A percentile compares a stretch with the other conserved stretches of the same genome.
These are phyloP conservation scores for Caenorhabditis parvicauda DNA, from an alignment of 2,888 invertebrate species.

Conservation along the genomic window DNA sequence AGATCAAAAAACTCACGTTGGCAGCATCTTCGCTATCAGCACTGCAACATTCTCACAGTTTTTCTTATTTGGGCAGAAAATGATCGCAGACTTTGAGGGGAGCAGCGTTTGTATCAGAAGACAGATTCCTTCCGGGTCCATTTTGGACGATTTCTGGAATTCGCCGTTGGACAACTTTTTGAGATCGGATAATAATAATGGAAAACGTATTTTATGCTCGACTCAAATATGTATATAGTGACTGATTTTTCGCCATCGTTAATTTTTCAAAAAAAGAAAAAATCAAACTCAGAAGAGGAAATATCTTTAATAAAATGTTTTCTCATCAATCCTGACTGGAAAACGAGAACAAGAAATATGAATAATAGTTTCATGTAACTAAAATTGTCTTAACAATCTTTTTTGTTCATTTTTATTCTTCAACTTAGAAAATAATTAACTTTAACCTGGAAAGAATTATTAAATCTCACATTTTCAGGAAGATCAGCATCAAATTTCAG, in stretches of 20 bases:
- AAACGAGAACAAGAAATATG: too few relatives aligned
- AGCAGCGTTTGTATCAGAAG: conserved; percentile 71
- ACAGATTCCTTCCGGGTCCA: conserved; percentile 41
- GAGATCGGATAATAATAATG: neutral
- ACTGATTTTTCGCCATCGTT: too few relatives aligned
- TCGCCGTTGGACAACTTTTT: neutral
- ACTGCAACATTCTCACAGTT: conserved; percentile 87
- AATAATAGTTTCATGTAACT: too few relatives aligned
- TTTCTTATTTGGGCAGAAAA: conserved; percentile 88
- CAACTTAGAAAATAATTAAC: neutral
- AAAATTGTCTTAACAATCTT: too few relatives aligned
- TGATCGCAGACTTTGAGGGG: conserved; percentile 77
- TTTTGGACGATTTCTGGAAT: conserved; percentile 19
- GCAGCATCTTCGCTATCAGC: conserved; percentile 73
- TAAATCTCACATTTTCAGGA: conserved; percentile 20
- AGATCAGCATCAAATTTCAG: conserved; percentile 34
- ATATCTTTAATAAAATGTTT: too few relatives aligned
- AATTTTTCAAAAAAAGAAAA: too few relatives aligned
- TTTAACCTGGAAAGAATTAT: too few relatives aligned
- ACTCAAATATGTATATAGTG: too few relatives aligned
- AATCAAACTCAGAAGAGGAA: too few relatives aligned
- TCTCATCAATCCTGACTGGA: too few relatives aligned
- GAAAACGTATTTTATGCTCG: too few relatives aligned
- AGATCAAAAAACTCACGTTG: conserved; percentile 58
- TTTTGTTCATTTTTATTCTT: neutral